Percentiles rank a stretch among this genome's conserved stretches.
phyloP scores from a whole-genome alignment of 2,113 vertebrate species.

The Dasyurus viverrinus region DNA sequence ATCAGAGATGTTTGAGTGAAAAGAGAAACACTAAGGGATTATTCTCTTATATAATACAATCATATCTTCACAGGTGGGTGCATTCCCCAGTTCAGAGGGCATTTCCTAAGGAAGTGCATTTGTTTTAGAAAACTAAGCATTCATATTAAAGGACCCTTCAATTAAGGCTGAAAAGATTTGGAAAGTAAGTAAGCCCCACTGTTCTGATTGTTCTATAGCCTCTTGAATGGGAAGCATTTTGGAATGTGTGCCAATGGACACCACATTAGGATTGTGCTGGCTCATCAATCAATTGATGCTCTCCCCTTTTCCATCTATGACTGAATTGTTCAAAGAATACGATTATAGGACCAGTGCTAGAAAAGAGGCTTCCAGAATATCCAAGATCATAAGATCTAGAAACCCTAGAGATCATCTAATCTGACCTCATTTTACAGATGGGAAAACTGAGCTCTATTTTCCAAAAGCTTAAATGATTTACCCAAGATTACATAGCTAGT shows the following conservation, averaged over 20 bases:
- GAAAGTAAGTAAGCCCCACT: background rate
- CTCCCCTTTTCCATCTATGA: background rate
- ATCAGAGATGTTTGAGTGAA: too few species aligned
- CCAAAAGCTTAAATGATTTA: background rate
- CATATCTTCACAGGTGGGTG: background rate
- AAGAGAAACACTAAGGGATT: background rate
- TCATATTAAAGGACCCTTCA: background rate
- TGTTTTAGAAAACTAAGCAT: background rate
- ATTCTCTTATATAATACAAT: background rate
- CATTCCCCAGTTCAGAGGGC: background rate
- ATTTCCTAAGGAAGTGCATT: background rate
- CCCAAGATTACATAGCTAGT: background rate
- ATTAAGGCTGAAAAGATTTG: background rate
- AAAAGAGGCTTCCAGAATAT: background rate
- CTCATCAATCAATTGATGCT: background rate
- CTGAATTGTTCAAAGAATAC: background rate
- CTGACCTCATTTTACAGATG: background rate
- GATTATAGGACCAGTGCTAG: background rate
- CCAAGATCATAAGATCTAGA: background rate
- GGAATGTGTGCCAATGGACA: background rate
- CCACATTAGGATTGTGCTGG: background rate
- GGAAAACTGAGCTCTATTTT: background rate
- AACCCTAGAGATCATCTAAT: background rate
- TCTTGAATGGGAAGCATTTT: background rate
- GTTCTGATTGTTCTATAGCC: background rate